Base-by-base conservation (phyloP, 2,888 invertebrate species). In the Rotaria macrura region DNA sequence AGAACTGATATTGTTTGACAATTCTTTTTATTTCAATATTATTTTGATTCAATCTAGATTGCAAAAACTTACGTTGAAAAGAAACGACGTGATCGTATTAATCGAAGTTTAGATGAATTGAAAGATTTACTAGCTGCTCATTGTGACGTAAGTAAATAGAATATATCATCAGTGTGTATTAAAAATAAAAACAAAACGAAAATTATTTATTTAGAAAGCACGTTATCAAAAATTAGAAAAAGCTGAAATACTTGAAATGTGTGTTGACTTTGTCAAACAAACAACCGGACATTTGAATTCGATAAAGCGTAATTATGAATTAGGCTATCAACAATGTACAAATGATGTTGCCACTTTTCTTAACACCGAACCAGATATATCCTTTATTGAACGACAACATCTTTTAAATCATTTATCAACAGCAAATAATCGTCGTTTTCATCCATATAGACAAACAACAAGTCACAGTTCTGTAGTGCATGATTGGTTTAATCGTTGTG, bases 1-100 rank as follows among this genome's bases (percentile, higher is more conserved):
- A 49, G 49, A 49, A 49, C 14, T n/a, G n/a, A n/a, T n/a, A n/a
- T n/a, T n/a, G n/a, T n/a, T n/a, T n/a, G n/a, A n/a, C n/a, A n/a
- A n/a, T 43, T 43, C 10, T 43, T 43, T 43, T 43, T 43, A 43
- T 43, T 10, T 43, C 5, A 43, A 43, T 43, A 7, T 43, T 43
- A 43, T 49, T 49, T 49, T 49, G 9, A 17, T 55, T 7, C 12
- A 38, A 38, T 84, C n/a, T 84, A 84, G 84, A 47, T 86, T n/a
- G 86, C 86, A 38, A 86, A 86, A 52, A 86, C 86, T 43, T 86
- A 85, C 57, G 86, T 86, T 17, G 86, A 86, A 47, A 86, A 86
- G 47, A 86, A 86, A 52, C 83, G 86, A 55, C 86, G 86, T 12
- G 86, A 86, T 65, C 86, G 86, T 83, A 86, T 86, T 72, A 86